These are phyloP conservation scores for Tholera decimalis DNA, from an alignment of 2,888 invertebrate genomes.

Conservation along the genomic window DNA sequence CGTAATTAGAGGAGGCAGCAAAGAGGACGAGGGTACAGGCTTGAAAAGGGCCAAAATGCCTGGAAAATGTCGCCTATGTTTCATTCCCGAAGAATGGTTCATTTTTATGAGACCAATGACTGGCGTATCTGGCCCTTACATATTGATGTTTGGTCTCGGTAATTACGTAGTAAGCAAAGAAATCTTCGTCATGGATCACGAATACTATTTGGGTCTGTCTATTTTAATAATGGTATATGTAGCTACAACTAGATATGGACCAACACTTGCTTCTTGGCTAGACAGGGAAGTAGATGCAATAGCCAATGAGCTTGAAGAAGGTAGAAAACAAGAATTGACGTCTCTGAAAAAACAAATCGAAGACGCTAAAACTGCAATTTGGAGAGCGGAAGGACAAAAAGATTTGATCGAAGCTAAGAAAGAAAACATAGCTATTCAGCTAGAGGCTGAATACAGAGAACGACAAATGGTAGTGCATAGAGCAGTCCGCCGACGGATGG, in stretches of 20 bases:
- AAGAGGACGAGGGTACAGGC: neutral
- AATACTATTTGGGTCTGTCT: conserved; percentile 95
- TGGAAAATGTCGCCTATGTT: conserved; percentile 91
- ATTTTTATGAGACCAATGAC: conserved; percentile 97
- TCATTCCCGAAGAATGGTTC: conserved; percentile 92
- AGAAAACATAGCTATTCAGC: conserved; percentile 97
- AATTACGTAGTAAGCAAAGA: conserved; percentile 98
- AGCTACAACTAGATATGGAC: conserved; percentile 93
- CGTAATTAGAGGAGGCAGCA: neutral
- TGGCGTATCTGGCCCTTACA: conserved; percentile 96
- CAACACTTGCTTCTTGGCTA: conserved; percentile 90
- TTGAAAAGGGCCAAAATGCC: conserved; percentile 71
- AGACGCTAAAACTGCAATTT: conserved; percentile 93
- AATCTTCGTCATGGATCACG: conserved; percentile 97
- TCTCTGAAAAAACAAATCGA: conserved; percentile 89
- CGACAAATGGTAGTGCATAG: conserved; percentile 89
- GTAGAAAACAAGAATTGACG: conserved; percentile 89
- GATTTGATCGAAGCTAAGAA: conserved; percentile 95
- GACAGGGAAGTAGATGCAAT: conserved; percentile 93
- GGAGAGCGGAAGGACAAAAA: conserved; percentile 94
- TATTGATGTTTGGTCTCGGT: conserved; percentile 94
- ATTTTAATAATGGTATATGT: conserved; percentile 92
- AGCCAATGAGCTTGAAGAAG: conserved; percentile 88
- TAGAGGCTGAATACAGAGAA: conserved; percentile 97
- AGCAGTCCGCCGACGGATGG: conserved; percentile 94